Base-by-base conservation (phyloP, 2,113 vertebrate species). In the Nesogale talazaci region DNA sequence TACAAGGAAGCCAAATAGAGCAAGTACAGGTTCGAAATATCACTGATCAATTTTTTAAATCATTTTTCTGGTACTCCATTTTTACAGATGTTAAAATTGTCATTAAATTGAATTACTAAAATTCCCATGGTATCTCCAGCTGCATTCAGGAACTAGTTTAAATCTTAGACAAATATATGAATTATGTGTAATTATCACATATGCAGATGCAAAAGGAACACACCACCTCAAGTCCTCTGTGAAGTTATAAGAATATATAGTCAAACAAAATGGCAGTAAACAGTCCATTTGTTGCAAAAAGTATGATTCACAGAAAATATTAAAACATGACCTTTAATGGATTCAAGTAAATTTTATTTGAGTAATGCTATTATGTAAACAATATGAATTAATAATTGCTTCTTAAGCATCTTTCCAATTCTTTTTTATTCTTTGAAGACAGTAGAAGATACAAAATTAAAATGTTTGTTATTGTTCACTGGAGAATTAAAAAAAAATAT, bases 21-120 rank as follows among this genome's bases (percentile, higher is more conserved):
- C 93, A 97, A 97, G 23, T 96, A 19, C 97, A 98, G 98, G 98
- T 98, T 93, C 83, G 82, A 0, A 88, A 90, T 89, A 94, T 86
- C 29, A 34, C 34, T 70, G 17, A 34, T 70, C 69, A 70, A 7
- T n/a, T 17, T 69, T 69, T 69, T 69, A 3, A 69, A 57, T 11
- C 56, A 57, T 57, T 57, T 57, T n/a, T n/a, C n/a, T 52, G 9
- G 11, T 69, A 69, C 29, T 52, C 10, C 67, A 9, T 89, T 75
- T 79, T 88, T 92, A 1, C 12, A 95, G 77, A 34, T 63, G 40
- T 56, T 85, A 91, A 8, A 86, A 69, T 76, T 36, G 74, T 83
- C 20, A 11, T 92, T 80, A 94, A 69, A 1, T 92, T 80, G 93
- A 69, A 1, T 77, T 85, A 79, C 38, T 84, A 25, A 57, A 85